Percentiles rank a stretch among this genome's conserved stretches.
These are phyloP conservation scores for Polydesmus complanatus DNA, from an alignment of 2,888 invertebrate genomes.

Conservation along the genomic window DNA sequence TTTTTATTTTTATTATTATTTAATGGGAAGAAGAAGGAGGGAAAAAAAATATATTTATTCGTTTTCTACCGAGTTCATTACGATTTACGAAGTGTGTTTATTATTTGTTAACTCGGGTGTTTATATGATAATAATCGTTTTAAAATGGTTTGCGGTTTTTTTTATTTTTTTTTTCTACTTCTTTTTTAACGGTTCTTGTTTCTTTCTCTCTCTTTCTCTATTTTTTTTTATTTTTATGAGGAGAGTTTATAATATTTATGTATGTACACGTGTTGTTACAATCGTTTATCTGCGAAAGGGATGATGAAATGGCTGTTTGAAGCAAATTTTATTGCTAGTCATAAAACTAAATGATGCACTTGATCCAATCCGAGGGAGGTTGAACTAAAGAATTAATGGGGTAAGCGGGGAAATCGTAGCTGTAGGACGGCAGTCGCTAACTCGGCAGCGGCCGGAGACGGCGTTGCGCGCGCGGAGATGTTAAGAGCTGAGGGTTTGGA, in stretches of 20 bases:
- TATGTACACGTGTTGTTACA: neutral
- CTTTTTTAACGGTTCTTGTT: neutral
- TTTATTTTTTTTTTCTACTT: neutral
- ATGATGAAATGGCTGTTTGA: neutral
- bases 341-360: constrained; percentile 19
- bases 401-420: neutral
- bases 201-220: constrained; percentile 1
- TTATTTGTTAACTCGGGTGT: neutral
- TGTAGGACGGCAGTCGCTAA: neutral
- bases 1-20: too few relatives aligned
- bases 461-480: too few relatives aligned
- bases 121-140: neutral
- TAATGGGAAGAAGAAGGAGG: too few relatives aligned
- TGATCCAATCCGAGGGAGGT: constrained; percentile 16
- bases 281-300: neutral
- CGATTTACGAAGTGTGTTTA: too few relatives aligned
- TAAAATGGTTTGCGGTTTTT: too few relatives aligned
- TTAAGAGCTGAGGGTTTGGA: too few relatives aligned
- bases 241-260: neutral
- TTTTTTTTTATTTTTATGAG: neutral
- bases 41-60: too few relatives aligned
- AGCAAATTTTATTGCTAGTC: constrained; percentile 18
- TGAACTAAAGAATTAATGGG: neutral
- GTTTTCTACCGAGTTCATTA: too few relatives aligned
- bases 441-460: too few relatives aligned